Evolutionary conservation across 2,113 vertebrate species (phyloP).

Genomic region (Microcebus murinus): DNA sequence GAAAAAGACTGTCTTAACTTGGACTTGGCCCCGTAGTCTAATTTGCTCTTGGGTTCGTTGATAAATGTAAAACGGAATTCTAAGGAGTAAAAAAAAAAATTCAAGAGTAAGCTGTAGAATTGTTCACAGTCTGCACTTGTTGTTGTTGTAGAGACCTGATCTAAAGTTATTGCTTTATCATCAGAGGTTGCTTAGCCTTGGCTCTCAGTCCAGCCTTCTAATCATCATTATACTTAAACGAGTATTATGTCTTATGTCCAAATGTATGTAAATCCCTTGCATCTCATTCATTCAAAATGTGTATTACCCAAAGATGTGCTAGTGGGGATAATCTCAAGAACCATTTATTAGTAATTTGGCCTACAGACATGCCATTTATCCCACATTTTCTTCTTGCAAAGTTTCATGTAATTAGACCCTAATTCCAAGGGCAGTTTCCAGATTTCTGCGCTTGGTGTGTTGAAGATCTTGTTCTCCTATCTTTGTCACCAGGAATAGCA

Average conservation of each 20-base stretch:
- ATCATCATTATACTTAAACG: neutral
- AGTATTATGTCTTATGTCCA: neutral
- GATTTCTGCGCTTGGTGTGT: fast-evolving
- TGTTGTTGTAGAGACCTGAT: neutral
- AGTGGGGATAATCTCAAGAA: neutral
- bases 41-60: neutral
- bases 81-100: neutral
- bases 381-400: neutral
- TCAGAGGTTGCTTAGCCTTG: neutral
- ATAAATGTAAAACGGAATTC: neutral
- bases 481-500: neutral
- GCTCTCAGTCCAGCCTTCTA: neutral
- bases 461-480: neutral
- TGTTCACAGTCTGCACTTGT: neutral
- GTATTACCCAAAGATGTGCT: neutral
- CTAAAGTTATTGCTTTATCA: neutral
- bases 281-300: neutral
- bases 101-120: neutral
- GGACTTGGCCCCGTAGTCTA: neutral
- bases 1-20: neutral
- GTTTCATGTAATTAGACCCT: neutral
- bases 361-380: neutral
- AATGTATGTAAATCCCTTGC: neutral
- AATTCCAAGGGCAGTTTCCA: neutral
- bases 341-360: neutral